phyloP scores from a whole-genome alignment of 2,888 invertebrate genomes.

The Aelia acuminata region DNA sequence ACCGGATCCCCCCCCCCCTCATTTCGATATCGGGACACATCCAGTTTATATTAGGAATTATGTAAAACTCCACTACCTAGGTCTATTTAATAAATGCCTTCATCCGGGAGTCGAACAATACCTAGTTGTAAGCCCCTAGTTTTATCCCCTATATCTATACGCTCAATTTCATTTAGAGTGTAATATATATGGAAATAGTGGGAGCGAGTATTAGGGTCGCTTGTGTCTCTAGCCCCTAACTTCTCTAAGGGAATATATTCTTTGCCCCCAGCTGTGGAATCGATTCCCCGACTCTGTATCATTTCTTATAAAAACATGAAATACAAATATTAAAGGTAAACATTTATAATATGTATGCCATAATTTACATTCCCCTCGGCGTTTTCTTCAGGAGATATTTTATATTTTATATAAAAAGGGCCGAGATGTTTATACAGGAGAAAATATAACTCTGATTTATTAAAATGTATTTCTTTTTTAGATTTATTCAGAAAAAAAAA shows the following conservation, averaged over 20 bases:
- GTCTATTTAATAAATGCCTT: slow-evolving; percentile 33
- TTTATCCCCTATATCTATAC: slow-evolving; percentile 52
- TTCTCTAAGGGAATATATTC: slow-evolving; percentile 45
- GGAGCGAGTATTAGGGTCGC: slow-evolving; percentile 27
- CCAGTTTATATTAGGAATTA: not conserved
- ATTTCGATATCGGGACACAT: not conserved
- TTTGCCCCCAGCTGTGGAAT: not conserved
- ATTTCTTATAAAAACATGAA: slow-evolving; percentile 53
- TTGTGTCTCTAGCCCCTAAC: slow-evolving; percentile 47
- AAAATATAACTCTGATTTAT: slow-evolving; percentile 49
- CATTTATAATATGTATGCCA: slow-evolving; percentile 36
- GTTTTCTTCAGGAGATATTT: slow-evolving; percentile 35
- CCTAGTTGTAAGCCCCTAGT: slow-evolving; percentile 27
- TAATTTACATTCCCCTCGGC: slow-evolving; percentile 37
- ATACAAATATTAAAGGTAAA: slow-evolving; percentile 48
- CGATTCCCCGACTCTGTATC: slow-evolving; percentile 24
- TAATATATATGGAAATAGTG: slow-evolving; percentile 58
- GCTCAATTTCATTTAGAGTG: slow-evolving; percentile 57
- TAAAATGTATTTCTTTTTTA: slow-evolving; percentile 22
- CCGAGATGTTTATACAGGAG: slow-evolving; percentile 31
- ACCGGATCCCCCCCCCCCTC: not conserved
- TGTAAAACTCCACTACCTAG: not conserved
- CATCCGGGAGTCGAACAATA: slow-evolving; percentile 17
- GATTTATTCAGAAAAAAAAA: slow-evolving; percentile 12
- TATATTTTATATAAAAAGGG: slow-evolving; percentile 40